Conservation (phyloP, 2,797 vertebrate species). For the Onychomys arenicola region DNA sequence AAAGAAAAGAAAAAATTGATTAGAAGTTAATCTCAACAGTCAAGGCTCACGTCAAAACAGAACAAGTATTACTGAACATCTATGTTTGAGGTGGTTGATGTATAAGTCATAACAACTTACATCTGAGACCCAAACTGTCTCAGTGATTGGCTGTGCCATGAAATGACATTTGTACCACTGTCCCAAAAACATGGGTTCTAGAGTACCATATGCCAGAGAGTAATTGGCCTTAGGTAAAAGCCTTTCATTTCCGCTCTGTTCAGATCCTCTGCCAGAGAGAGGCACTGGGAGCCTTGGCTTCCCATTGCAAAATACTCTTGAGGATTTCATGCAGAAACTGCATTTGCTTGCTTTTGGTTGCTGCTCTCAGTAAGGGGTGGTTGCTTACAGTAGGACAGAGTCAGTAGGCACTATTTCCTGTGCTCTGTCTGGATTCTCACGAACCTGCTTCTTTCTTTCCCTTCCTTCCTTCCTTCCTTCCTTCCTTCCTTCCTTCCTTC, state of each 20-base stretch:
- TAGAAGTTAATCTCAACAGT: slow-evolving; percentile 18
- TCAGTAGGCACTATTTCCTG: background rate
- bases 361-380: slow-evolving; percentile 35
- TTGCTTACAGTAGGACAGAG: background rate
- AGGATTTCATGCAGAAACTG: slow-evolving; percentile 64
- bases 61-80: background rate
- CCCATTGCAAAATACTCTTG: slow-evolving; percentile 47
- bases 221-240: background rate
- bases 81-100: background rate
- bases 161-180: slow-evolving; percentile 10
- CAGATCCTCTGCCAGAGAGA: slow-evolving; percentile 60
- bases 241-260: slow-evolving; percentile 53
- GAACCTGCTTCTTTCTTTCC: too few relatives aligned
- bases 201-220: background rate
- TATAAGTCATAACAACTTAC: background rate
- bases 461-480: too few relatives aligned
- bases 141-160: background rate
- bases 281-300: slow-evolving; percentile 11
- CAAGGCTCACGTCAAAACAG: background rate
- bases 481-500: too few relatives aligned
- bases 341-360: slow-evolving; percentile 54
- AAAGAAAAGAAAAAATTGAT: background rate
- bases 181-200: background rate
- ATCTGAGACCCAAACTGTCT: slow-evolving; percentile 23
- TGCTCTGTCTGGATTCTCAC: background rate